These are phyloP conservation scores for Salvelinus fontinalis DNA, from an alignment of 2,113 vertebrate genomes.

Conservation along the genomic window DNA sequence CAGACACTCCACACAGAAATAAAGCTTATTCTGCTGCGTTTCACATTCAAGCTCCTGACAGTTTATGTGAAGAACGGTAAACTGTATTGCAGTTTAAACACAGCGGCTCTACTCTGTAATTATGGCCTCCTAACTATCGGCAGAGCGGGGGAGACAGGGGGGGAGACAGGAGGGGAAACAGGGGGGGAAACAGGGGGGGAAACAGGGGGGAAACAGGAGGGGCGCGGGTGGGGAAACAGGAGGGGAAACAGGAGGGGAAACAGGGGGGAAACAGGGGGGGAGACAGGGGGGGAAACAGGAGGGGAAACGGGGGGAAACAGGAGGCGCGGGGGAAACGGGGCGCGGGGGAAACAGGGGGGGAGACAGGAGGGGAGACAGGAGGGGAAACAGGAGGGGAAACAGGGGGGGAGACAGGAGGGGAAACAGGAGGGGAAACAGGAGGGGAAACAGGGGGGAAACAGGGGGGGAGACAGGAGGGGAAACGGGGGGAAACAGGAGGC, in stretches of 20 bases:
- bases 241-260: neutral
- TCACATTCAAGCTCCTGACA: conserved; percentile 70
- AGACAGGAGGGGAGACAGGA: too few species aligned
- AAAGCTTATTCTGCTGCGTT: conserved; percentile 76
- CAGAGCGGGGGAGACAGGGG: conserved; percentile 36
- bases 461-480: too few species aligned
- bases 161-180: neutral
- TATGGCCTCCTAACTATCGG: conserved; percentile 57
- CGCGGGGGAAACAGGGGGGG: too few species aligned
- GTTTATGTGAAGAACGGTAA: conserved; percentile 73
- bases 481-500: too few species aligned
- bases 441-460: too few species aligned
- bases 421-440: accelerated
- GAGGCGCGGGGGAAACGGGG: too few species aligned
- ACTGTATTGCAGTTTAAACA: conserved; percentile 65
- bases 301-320: neutral
- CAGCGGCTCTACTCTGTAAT: conserved; percentile 61
- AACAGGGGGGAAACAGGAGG: too few species aligned
- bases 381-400: too few species aligned
- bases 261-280: neutral
- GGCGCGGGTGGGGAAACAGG: too few species aligned
- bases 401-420: too few species aligned
- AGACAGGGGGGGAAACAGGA: neutral
- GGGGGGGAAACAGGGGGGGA: conserved; percentile 10
- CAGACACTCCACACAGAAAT: conserved; percentile 65